Percentiles rank a stretch among this genome's conserved stretches.
These are phyloP conservation scores for Pangasius mekongensis DNA, from an alignment of 2,797 vertebrate genomes.

Conservation along the genomic window DNA sequence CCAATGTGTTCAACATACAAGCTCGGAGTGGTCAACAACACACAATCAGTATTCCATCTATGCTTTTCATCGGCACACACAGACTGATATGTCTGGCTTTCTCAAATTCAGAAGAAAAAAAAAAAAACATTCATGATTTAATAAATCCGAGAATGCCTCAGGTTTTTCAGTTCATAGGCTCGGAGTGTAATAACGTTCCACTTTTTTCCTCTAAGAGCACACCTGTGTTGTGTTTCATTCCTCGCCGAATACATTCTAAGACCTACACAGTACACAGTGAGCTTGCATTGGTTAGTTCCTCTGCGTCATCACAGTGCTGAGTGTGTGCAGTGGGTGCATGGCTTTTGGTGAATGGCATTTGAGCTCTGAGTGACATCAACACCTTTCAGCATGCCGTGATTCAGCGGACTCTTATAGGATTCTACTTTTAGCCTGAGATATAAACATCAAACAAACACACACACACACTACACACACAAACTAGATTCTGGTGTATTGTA, in stretches of 20 bases:
- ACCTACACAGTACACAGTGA: not conserved
- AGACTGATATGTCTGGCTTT: not conserved
- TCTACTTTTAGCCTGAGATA: conserved; percentile 47
- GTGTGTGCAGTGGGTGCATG: conserved; percentile 7
- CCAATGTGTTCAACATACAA: conserved; percentile 35
- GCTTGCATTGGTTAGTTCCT: not conserved
- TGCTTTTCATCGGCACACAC: not conserved
- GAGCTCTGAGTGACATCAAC: conserved; percentile 51
- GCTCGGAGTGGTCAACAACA: not conserved
- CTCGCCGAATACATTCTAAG: not conserved
- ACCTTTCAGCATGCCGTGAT: conserved; percentile 38
- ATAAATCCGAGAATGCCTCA: not conserved
- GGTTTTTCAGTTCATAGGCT: not conserved
- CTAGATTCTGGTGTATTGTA: not conserved
- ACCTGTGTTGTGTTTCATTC: conserved; percentile 1
- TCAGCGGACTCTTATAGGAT: conserved; percentile 34
- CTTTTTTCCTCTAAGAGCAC: not conserved
- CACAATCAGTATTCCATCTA: conserved; percentile 8
- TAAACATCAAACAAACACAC: conserved; percentile 17
- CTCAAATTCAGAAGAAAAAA: not conserved
- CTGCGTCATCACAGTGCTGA: not conserved
- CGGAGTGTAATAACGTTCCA: not conserved
- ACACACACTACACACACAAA: not conserved
- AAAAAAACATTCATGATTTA: not conserved
- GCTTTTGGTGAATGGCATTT: conserved; percentile 12